Evolutionary conservation across 2,888 invertebrate species (phyloP), one percentile per base, ranked within the genome.

Genomic region (Pecten maximus): DNA sequence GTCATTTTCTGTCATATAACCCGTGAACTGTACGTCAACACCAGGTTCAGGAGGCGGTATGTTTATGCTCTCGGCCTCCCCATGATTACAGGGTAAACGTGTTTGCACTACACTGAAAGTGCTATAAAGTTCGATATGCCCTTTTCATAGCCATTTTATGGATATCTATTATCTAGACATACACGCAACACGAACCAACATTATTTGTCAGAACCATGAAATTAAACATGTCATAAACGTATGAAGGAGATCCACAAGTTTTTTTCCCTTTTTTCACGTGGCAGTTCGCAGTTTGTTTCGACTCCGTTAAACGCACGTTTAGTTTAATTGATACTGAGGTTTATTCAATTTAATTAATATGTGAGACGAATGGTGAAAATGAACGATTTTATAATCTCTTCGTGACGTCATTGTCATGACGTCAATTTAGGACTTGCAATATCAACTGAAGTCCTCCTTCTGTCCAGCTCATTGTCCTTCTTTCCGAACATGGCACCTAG

Each of bases 401-500:
- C 12, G 0, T 35, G 74, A 28, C 74, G 35, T 12, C 74, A 74
- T 15, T 35, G 74, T 74, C 74, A 74, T 74, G 74, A 74, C 35
- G 74, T 74, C 74, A 74, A 35, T 35, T 74, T 74, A 28, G 89
- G 87, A 23, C 87, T 50, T 87, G 50, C 48, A 40, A 90, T 44
- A 88, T 94, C 94, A 90, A 93, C 92, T 2, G 93, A 93, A 2
- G 94, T 92, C n/a, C 93, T 74, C 50, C 92, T 93, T 89, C 92
- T 93, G 4, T 94, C 94, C 0, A 89, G 40, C 10, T 94, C 94
- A 40, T 89, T 91, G 87, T 94, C 93, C 50, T 93, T 94, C 89
- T 93, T 94, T 23, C 95, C 94, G 89, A 95, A 95, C 93, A 95
- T 95, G 60, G 95, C 94, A 40, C 94, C 95, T 15, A 95, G 92